A percentile compares a stretch with the other conserved stretches of the same genome.
Evolutionary conservation across 2,888 invertebrate species (phyloP).

Genomic region (Chorisops tibialis): DNA sequence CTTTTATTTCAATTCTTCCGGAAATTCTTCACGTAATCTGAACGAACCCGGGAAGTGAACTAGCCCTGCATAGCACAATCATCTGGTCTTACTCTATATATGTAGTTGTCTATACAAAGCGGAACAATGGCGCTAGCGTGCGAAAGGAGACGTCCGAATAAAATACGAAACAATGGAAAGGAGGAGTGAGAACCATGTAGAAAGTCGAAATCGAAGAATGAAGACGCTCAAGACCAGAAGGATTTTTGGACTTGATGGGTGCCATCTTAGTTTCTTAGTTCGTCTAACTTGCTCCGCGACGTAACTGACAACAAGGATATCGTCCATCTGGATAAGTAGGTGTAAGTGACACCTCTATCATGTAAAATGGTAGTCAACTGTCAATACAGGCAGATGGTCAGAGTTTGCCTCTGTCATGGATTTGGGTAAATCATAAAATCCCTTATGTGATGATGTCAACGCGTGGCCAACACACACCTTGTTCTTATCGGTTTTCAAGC

Average conservation of each 20-base stretch:
- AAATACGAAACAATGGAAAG: not conserved
- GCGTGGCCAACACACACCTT: too few relatives aligned
- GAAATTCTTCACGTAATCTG: constrained; percentile 13
- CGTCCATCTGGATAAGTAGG: not conserved
- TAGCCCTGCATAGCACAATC: too few relatives aligned
- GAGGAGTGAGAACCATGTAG: not conserved
- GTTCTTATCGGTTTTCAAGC: too few relatives aligned
- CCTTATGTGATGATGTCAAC: too few relatives aligned
- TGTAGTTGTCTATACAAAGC: too few relatives aligned
- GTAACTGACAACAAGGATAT: not conserved
- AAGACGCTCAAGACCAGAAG: not conserved
- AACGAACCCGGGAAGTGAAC: not conserved
- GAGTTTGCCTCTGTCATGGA: not conserved
- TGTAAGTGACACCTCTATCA: not conserved
- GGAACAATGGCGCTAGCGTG: not conserved
- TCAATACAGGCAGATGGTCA: constrained; percentile 2
- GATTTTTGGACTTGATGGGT: not conserved
- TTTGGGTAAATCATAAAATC: too few relatives aligned
- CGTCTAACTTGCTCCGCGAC: not conserved
- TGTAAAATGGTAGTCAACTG: constrained; percentile 1
- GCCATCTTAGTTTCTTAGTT: not conserved
- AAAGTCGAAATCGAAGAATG: not conserved
- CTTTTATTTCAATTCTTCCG: constrained; percentile 32
- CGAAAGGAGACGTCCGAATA: not conserved
- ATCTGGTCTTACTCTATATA: too few relatives aligned